Conservation (phyloP, 2,797 vertebrate genomes). For the Heliangelus exortis region DNA sequence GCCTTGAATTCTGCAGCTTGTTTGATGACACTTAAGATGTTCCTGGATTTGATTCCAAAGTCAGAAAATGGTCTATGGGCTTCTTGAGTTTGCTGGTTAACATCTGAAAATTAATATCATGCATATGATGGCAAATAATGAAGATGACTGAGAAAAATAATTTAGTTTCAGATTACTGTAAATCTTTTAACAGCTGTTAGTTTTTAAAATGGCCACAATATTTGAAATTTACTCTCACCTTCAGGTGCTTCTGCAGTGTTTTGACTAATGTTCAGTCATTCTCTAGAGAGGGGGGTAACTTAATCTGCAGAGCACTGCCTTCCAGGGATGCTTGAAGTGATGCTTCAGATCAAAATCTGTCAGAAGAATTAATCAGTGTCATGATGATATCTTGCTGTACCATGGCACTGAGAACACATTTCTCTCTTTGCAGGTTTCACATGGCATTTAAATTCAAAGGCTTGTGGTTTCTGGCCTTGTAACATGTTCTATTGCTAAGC, state of each 20-base stretch:
- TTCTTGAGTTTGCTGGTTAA: not conserved
- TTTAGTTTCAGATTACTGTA: not conserved
- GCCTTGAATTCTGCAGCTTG: not conserved
- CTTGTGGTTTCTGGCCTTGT: not conserved
- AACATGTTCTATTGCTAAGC: not conserved
- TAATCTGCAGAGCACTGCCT: not conserved
- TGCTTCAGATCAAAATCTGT: not conserved
- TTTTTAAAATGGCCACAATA: not conserved
- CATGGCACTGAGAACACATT: not conserved
- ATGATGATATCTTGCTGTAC: not conserved
- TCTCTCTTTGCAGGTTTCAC: not conserved
- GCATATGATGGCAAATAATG: not conserved
- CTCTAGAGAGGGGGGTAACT: not conserved
- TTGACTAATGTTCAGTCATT: not conserved
- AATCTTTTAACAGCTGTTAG: not conserved
- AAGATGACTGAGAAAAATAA: not conserved
- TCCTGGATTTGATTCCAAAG: not conserved
- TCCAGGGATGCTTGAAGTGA: not conserved
- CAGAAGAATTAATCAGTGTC: not conserved
- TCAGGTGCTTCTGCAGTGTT: not conserved
- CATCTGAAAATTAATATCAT: not conserved
- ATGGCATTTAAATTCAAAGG: not conserved
- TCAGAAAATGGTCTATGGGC: not conserved
- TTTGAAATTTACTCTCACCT: not conserved
- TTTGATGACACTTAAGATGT: rapidly evolving